Evolutionary conservation across 2,888 invertebrate species (phyloP).

Genomic region (Lamellibrachia columna): DNA sequence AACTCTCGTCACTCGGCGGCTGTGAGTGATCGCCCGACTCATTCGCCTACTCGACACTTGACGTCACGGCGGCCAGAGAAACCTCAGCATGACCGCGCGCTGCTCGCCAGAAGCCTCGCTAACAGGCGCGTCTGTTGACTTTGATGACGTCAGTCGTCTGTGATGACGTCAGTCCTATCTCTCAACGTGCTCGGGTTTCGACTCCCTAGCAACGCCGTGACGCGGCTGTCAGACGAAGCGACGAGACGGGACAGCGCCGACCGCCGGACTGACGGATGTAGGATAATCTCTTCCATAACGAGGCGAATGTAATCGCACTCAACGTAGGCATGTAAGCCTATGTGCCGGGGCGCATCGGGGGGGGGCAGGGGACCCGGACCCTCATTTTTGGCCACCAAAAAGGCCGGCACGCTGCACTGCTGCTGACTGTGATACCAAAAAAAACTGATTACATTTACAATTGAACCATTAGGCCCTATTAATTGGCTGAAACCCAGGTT

Average conservation of each 20-base stretch:
- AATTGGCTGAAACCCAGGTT: too few relatives aligned
- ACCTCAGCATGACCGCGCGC: neutral
- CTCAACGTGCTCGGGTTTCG: neutral
- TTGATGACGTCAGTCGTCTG: constrained; percentile 3
- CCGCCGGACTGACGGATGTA: neutral
- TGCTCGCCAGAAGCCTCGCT: neutral
- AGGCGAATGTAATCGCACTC: neutral
- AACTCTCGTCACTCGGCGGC: neutral
- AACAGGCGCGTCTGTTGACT: neutral
- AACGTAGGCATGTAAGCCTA: neutral
- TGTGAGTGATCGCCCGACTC: neutral
- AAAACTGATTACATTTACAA: too few relatives aligned
- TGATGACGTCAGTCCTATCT: neutral
- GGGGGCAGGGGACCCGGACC: too few relatives aligned
- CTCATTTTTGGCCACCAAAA: too few relatives aligned
- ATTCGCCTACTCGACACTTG: neutral
- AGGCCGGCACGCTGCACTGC: too few relatives aligned
- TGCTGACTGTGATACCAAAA: too few relatives aligned
- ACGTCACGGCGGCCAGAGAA: neutral
- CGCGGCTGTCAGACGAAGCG: neutral
- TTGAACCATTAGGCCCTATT: too few relatives aligned
- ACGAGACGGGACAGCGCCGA: neutral
- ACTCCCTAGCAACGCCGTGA: neutral
- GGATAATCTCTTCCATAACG: neutral
- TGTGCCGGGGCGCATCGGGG: neutral